phyloP scores from a whole-genome alignment of 2,888 invertebrate species.

The Lasius fuliginosus region DNA sequence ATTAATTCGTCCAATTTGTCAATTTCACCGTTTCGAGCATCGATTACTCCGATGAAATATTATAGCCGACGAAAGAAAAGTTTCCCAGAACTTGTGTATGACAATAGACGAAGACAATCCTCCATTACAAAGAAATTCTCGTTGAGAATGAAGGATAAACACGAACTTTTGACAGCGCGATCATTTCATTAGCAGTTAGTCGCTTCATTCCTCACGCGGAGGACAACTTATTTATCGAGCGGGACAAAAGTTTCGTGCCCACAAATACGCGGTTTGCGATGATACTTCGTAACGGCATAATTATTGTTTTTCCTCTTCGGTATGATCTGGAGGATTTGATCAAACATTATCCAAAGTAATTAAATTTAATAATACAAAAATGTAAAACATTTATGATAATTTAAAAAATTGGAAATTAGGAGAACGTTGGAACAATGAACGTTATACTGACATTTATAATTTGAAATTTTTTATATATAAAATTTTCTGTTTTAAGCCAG shows the following conservation, averaged over 20 bases:
- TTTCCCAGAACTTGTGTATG: conserved; percentile 16
- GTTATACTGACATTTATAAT: background rate
- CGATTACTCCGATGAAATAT: conserved; percentile 26
- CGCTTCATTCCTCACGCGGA: conserved; percentile 36
- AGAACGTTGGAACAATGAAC: background rate
- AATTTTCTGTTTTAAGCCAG: background rate
- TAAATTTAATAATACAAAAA: background rate
- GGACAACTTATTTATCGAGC: conserved; percentile 66
- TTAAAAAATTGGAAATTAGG: background rate
- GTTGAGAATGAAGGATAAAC: conserved; percentile 67
- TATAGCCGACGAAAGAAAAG: conserved; percentile 24
- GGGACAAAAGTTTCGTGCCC: conserved; percentile 47
- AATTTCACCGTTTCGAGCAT: background rate
- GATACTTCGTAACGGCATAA: conserved; percentile 51
- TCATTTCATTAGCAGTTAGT: conserved; percentile 70
- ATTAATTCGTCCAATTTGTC: conserved; percentile 28
- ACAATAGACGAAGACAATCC: conserved; percentile 25
- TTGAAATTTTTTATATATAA: conserved; percentile 5
- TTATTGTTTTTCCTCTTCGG: conserved; percentile 57
- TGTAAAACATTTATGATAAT: background rate
- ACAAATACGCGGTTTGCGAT: conserved; percentile 58
- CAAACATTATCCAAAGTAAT: background rate
- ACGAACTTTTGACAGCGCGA: conserved; percentile 60
- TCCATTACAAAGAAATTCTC: conserved; percentile 59
- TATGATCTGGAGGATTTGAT: background rate